A percentile compares a stretch with the other conserved stretches of the same genome.
Conservation (phyloP, 2,797 vertebrate genomes). For the Remorina albescens region DNA sequence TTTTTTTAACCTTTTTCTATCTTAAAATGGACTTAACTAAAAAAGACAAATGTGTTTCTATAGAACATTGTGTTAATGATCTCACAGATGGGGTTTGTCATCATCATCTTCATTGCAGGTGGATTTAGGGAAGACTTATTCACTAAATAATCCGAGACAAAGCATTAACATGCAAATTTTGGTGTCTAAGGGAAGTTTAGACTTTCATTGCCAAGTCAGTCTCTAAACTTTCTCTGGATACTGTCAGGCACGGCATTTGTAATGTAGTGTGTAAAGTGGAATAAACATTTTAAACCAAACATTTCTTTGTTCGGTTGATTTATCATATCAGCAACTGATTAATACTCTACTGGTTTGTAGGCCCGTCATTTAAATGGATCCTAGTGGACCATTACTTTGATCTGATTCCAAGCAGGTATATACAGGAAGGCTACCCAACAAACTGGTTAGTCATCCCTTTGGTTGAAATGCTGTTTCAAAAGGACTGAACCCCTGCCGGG, state of each 20-base stretch:
- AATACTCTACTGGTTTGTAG: constrained; percentile 22
- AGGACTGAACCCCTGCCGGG: constrained; percentile 20
- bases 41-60: constrained; percentile 3
- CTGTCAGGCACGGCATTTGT: neutral
- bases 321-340: neutral
- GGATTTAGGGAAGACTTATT: constrained; percentile 37
- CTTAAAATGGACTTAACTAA: constrained; percentile 1
- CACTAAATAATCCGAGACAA: constrained; percentile 35
- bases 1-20: too few species aligned
- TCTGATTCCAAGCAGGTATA: constrained; percentile 12
- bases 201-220: constrained; percentile 15
- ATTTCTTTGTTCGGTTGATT: constrained; percentile 15
- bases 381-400: neutral
- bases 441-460: constrained; percentile 24
- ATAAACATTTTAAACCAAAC: neutral
- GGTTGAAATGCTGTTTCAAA: constrained; percentile 25
- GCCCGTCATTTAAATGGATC: neutral
- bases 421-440: constrained; percentile 7
- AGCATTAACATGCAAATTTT: constrained; percentile 25
- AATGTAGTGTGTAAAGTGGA: neutral
- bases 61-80: constrained; percentile 6
- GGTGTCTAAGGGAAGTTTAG: constrained; percentile 23
- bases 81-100: constrained; percentile 16
- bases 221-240: constrained; percentile 1
- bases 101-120: constrained; percentile 17